Evolutionary conservation across 2,797 vertebrate species (phyloP).

Genomic region (Macroramphosus scolopax): DNA sequence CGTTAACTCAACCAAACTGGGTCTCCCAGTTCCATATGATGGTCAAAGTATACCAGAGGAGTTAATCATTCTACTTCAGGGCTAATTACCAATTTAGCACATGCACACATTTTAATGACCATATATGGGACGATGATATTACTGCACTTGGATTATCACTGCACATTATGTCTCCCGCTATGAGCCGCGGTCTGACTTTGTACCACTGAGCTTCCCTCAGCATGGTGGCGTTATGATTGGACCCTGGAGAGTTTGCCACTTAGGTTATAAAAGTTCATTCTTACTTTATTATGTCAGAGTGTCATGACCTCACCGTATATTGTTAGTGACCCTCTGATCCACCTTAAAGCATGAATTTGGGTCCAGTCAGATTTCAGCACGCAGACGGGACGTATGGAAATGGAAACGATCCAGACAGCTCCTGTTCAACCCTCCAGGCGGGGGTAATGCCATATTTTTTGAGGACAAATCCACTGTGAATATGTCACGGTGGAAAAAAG

Average conservation of each 20-base stretch:
- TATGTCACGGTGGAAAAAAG: background rate
- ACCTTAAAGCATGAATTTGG: background rate
- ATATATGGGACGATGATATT: background rate
- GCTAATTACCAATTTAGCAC: constrained; percentile 8
- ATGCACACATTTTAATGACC: background rate
- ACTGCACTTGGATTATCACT: too few species aligned
- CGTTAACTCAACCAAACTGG: constrained; percentile 44
- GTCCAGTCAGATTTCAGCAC: background rate
- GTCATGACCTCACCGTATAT: too few species aligned
- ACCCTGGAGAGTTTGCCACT: background rate
- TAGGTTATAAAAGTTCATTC: background rate
- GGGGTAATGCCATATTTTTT: background rate
- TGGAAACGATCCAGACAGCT: background rate
- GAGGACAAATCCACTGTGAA: constrained; percentile 6
- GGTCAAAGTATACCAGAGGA: constrained; percentile 30
- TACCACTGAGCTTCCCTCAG: too few species aligned
- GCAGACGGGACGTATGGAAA: background rate
- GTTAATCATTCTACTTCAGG: background rate
- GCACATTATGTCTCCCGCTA: too few species aligned
- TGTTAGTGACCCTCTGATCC: background rate
- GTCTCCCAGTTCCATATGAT: constrained; percentile 36
- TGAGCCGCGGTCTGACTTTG: too few species aligned
- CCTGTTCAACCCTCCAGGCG: background rate
- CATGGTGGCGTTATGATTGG: background rate
- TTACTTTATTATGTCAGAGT: too few species aligned